Evolutionary conservation across 1,140 invertebrate genomes (phyloP).

Genomic region (Bombus balteatus): DNA sequence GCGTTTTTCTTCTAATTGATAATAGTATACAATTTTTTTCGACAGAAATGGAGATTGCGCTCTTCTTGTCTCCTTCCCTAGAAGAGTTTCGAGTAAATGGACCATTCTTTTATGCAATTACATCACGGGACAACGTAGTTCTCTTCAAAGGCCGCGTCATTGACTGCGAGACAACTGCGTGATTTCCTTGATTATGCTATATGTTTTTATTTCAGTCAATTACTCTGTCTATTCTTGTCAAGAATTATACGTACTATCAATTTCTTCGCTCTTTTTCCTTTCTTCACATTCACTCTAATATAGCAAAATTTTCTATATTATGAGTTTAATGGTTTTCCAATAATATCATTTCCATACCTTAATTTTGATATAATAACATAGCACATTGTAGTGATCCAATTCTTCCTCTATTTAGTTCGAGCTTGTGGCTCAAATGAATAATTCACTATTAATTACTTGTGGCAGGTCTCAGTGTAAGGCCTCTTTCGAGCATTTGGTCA

Average conservation of each 20-base stretch:
- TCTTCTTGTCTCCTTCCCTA: neutral
- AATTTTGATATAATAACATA: neutral
- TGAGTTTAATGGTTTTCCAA: neutral
- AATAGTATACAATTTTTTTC: conserved; percentile 8
- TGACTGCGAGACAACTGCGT: neutral
- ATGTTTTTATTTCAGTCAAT: neutral
- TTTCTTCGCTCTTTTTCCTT: conserved; percentile 23
- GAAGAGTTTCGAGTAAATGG: conserved; percentile 9
- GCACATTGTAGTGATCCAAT: neutral
- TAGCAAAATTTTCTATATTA: neutral
- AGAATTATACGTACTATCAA: neutral
- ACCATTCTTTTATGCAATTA: conserved; percentile 22
- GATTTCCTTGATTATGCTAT: neutral
- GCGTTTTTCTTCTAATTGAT: neutral
- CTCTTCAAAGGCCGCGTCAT: conserved; percentile 6
- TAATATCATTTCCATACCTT: neutral
- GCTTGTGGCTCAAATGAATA: neutral
- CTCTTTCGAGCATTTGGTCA: conserved; percentile 59
- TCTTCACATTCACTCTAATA: conserved; percentile 10
- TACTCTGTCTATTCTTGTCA: neutral
- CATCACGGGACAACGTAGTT: conserved; percentile 2
- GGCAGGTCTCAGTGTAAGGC: conserved; percentile 62
- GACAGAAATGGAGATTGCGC: neutral
- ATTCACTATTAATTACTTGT: conserved; percentile 54
- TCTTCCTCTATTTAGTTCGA: neutral